Conservation (phyloP, 2,113 vertebrate species). For the Ceyx cyanopectus region DNA sequence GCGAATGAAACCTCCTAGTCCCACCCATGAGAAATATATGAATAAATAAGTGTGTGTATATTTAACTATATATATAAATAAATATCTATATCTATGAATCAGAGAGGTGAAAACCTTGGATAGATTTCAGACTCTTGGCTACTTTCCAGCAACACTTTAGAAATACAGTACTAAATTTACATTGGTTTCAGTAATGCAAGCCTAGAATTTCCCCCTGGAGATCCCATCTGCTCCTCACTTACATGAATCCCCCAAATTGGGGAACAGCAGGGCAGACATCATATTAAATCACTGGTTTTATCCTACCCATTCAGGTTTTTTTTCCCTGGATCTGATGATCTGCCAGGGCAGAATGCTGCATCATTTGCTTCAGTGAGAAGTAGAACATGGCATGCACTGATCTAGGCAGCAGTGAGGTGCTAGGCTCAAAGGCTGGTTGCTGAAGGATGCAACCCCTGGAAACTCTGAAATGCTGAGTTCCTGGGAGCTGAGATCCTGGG, state of each 20-base stretch:
- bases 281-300: conserved; percentile 69
- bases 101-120: conserved; percentile 66
- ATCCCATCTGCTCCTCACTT: conserved; percentile 70
- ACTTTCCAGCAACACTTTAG: conserved; percentile 36
- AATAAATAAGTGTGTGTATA: background rate
- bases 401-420: background rate
- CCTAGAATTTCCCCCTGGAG: conserved; percentile 52
- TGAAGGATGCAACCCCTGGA: background rate
- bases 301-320: conserved; percentile 63
- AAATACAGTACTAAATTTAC: conserved; percentile 65
- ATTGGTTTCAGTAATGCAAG: conserved; percentile 47
- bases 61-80: background rate
- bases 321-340: conserved; percentile 35
- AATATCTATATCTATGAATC: background rate
- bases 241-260: conserved; percentile 62
- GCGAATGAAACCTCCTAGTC: background rate
- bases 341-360: conserved; percentile 50
- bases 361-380: conserved; percentile 48
- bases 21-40: background rate
- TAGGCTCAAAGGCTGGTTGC: background rate
- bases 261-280: conserved; percentile 55
- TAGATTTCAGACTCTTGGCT: conserved; percentile 17
- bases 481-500: background rate
- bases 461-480: background rate
- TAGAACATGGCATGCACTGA: background rate